A percentile compares a stretch with the other conserved stretches of the same genome.
phyloP scores from a whole-genome alignment of 2,113 vertebrate species.

The Melanotaenia duboulayi region DNA sequence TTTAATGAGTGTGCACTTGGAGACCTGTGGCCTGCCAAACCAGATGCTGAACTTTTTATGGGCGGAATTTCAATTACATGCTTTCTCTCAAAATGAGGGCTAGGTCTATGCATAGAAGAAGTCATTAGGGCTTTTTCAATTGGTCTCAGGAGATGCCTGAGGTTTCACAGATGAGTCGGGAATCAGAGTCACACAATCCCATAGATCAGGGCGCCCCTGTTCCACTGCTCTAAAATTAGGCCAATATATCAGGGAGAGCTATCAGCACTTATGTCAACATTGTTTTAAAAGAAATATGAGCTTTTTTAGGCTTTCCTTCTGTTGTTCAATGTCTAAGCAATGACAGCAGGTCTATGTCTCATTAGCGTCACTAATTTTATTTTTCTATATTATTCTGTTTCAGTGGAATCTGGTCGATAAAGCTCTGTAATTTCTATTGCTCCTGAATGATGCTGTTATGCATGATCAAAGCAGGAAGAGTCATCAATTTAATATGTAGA shows the following conservation, averaged over 20 bases:
- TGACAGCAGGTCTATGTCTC: constrained; percentile 61
- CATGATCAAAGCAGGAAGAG: constrained; percentile 63
- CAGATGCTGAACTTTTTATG: constrained; percentile 62
- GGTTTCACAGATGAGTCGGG: constrained; percentile 68
- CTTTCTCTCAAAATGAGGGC: constrained; percentile 54
- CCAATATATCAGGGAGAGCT: constrained; percentile 71
- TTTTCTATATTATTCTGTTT: constrained; percentile 70
- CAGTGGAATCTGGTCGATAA: constrained; percentile 62
- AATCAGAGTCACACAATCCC: constrained; percentile 55
- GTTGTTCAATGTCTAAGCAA: constrained; percentile 63
- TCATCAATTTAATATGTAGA: constrained; percentile 74
- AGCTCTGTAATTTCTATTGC: constrained; percentile 71
- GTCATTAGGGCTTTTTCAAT: constrained; percentile 72
- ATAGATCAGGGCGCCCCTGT: constrained; percentile 57
- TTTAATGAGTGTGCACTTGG: constrained; percentile 76
- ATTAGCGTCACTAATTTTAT: constrained; percentile 72
- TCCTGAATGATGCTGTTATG: constrained; percentile 67
- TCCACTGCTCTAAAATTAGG: constrained; percentile 68
- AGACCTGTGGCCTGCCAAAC: constrained; percentile 67
- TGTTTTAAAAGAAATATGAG: constrained; percentile 71
- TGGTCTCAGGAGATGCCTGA: constrained; percentile 71
- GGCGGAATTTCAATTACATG: constrained; percentile 70
- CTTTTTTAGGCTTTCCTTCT: constrained; percentile 45
- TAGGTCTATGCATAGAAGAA: constrained; percentile 52
- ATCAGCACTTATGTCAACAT: constrained; percentile 75